These are phyloP conservation scores for Chiroxiphia lanceolata DNA, from an alignment of 2,797 vertebrate species.

Conservation along the genomic window DNA sequence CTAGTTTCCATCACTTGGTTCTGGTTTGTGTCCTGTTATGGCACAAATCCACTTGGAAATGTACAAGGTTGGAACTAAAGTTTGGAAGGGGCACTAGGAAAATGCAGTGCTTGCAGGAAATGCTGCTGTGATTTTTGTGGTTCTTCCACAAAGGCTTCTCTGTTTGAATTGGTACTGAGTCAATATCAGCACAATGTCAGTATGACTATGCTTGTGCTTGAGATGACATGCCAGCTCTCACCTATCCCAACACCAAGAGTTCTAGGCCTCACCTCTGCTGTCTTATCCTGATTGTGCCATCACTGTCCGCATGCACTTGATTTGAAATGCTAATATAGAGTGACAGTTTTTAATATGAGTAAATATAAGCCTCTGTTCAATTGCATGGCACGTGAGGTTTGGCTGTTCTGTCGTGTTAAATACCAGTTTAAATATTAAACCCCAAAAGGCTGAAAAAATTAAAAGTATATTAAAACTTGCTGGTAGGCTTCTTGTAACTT, in stretches of 20 bases:
- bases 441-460: not conserved
- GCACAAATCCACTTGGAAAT: not conserved
- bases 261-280: not conserved
- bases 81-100: not conserved
- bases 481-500: not conserved
- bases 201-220: not conserved
- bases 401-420: not conserved
- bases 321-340: not conserved
- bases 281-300: not conserved
- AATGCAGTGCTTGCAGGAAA: not conserved
- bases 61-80: not conserved
- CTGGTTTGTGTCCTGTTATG: not conserved
- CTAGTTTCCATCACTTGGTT: not conserved
- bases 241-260: not conserved
- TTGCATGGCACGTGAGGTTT: not conserved
- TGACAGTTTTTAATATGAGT: not conserved
- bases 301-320: not conserved
- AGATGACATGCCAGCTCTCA: not conserved
- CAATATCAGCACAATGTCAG: fast-evolving
- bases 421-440: not conserved
- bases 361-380: not conserved
- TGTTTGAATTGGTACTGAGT: not conserved
- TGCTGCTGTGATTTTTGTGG: not conserved
- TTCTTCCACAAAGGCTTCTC: not conserved
- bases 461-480: not conserved